phyloP scores from a whole-genome alignment of 2,888 invertebrate genomes.

The Xiphydria camelus region DNA sequence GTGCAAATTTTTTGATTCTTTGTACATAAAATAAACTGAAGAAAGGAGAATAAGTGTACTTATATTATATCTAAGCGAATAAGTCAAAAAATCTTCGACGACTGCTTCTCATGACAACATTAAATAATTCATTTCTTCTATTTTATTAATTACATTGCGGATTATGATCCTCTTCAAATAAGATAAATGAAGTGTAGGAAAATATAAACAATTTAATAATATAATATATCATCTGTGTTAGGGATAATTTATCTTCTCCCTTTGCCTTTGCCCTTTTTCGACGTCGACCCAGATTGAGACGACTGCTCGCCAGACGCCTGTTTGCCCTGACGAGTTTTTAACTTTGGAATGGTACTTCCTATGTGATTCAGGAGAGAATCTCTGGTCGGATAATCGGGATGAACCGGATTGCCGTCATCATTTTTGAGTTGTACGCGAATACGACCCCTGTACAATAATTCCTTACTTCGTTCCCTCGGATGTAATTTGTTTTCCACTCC shows the following conservation, averaged over 20 bases:
- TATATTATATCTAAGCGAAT: no score
- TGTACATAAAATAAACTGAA: no score
- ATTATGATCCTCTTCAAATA: not conserved
- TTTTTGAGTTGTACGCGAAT: conserved; percentile 91
- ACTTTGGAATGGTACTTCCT: conserved; percentile 85
- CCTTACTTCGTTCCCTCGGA: conserved; percentile 88
- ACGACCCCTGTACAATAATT: conserved; percentile 81
- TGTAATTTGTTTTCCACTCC: conserved; percentile 93
- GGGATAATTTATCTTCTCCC: conserved; percentile 52
- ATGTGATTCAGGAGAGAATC: conserved; percentile 78
- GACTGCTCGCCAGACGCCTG: conserved; percentile 52
- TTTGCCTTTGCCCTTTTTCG: conserved; percentile 57
- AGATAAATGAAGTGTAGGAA: not conserved
- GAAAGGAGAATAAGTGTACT: no score
- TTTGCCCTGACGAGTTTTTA: conserved; percentile 77
- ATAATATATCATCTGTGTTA: not conserved
- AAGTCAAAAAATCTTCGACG: no score
- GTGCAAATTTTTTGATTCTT: no score
- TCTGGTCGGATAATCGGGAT: conserved; percentile 72
- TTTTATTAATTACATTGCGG: not conserved
- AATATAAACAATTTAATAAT: not conserved
- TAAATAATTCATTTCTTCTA: no score
- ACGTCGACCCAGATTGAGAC: conserved; percentile 40
- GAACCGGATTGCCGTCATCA: conserved; percentile 80
- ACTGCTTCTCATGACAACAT: no score